Evolutionary conservation across 2,113 vertebrate genomes (phyloP).

Genomic region (mouse (Mus musculus)): GRCm39 chr13:34459001-34459500

Average conservation of each 20-base stretch:
- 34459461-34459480: background rate
- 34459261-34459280: background rate
- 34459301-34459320: background rate
- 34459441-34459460: background rate
- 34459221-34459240: background rate
- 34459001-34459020: rapidly evolving
- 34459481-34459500: background rate
- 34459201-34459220: background rate
- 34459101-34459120: background rate
- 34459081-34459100: background rate
- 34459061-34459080: background rate
- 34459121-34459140: too few relatives aligned
- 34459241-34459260: background rate
- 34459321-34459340: too few relatives aligned
- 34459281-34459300: conserved; percentile 41
- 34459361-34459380: background rate
- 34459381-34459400: background rate
- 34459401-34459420: background rate
- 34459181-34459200: background rate
- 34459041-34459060: background rate
- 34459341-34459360: background rate
- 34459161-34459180: background rate
- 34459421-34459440: background rate
- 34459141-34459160: background rate
- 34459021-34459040: background rate